phyloP scores from a whole-genome alignment of 2,113 vertebrate genomes.

The Alethe castanea region DNA sequence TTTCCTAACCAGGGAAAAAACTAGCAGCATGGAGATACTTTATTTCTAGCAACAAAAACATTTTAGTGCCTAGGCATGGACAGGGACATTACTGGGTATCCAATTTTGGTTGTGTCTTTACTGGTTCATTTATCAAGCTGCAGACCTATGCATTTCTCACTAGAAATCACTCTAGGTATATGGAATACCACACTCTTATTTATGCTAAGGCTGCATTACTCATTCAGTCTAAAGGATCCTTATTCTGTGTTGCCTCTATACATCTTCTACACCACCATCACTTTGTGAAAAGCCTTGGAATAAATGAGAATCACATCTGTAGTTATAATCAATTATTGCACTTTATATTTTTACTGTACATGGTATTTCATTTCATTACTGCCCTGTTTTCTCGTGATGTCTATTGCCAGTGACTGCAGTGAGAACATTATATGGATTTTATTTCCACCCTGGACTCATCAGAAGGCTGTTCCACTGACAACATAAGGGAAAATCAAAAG shows the following conservation, averaged over 20 bases:
- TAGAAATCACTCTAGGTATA: neutral
- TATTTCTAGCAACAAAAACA: neutral
- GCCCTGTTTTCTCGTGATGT: neutral
- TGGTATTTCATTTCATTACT: neutral
- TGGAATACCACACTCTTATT: neutral
- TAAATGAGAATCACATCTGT: neutral
- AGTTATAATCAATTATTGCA: neutral
- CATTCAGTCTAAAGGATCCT: neutral
- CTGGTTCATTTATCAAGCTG: neutral
- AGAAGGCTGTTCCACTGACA: neutral
- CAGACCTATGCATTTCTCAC: neutral
- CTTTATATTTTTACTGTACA: neutral
- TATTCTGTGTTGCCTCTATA: neutral
- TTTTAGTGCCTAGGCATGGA: neutral
- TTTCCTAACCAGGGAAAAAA: neutral
- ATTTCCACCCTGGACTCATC: neutral
- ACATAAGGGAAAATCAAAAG: neutral
- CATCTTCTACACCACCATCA: neutral
- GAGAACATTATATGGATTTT: neutral
- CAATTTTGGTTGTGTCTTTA: neutral
- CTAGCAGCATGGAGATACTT: neutral
- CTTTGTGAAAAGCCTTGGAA: neutral
- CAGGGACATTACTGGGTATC: neutral
- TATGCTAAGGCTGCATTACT: neutral
- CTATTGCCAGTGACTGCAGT: neutral